Evolutionary conservation across 2,888 invertebrate species (phyloP).

Genomic region (Callinectes sapidus): DNA sequence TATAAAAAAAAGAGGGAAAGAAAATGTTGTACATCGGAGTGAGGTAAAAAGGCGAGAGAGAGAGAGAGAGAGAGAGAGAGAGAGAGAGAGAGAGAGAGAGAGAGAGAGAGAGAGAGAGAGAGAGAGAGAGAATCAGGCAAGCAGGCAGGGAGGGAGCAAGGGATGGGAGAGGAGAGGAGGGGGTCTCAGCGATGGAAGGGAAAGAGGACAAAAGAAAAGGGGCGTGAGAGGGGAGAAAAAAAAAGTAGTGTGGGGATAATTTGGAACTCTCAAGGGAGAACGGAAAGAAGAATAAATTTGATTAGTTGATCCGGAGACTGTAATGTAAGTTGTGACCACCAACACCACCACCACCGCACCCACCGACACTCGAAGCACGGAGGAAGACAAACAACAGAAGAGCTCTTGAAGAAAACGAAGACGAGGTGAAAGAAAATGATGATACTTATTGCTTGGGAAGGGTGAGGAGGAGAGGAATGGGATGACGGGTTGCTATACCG

Average conservation of each 20-base stretch:
- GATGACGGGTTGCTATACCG: neutral
- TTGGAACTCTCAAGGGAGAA: conserved; percentile 53
- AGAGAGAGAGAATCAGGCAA: too few relatives aligned
- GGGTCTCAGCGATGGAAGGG: conserved; percentile 26
- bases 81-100: neutral
- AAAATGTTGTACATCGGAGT: neutral
- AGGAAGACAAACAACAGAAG: neutral
- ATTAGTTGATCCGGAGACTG: conserved; percentile 54
- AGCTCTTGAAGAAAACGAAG: neutral
- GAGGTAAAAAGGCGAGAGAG: neutral
- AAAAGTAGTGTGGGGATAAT: conserved; percentile 44
- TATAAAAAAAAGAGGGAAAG: neutral
- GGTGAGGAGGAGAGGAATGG: neutral
- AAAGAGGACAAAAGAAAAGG: conserved; percentile 33
- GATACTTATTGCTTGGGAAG: neutral
- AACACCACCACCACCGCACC: conserved; percentile 3
- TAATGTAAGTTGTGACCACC: conserved; percentile 39
- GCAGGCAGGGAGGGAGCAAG: neutral
- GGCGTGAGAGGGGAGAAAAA: conserved; percentile 50
- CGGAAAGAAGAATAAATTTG: conserved; percentile 63
- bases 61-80: neutral
- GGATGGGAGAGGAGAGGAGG: neutral
- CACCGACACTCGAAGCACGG: neutral
- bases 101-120: conserved; percentile 4
- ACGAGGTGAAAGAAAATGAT: neutral